Conservation (phyloP, 2,888 invertebrate species). For the Luperina testacea region DNA sequence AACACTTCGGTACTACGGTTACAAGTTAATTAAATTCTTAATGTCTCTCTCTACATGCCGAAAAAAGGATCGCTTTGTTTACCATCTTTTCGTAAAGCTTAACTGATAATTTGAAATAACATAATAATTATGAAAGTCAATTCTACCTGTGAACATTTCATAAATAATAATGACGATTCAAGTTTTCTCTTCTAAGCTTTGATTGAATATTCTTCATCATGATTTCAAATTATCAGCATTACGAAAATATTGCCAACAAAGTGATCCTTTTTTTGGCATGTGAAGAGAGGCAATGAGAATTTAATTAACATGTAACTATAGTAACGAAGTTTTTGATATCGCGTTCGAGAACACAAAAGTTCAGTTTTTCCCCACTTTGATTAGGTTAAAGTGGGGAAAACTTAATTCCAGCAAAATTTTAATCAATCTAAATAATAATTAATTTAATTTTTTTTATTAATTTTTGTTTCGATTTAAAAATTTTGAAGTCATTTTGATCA, state of each 20-base stretch:
- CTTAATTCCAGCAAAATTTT: background rate
- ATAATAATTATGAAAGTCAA: background rate
- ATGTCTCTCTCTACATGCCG: constrained; percentile 22
- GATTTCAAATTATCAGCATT: background rate
- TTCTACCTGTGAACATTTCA: background rate
- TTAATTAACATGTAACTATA: constrained; percentile 41
- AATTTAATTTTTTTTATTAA: too few relatives aligned
- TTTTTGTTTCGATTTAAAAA: background rate
- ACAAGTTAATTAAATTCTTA: constrained; percentile 42
- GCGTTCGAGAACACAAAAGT: background rate
- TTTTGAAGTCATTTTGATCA: too few relatives aligned
- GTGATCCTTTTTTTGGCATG: constrained; percentile 18
- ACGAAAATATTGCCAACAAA: background rate
- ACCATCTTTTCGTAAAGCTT: background rate
- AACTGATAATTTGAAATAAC: constrained; percentile 3
- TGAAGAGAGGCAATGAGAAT: constrained; percentile 28
- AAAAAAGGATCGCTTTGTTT: constrained; percentile 12
- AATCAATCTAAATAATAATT: background rate
- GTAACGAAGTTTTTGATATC: constrained; percentile 40
- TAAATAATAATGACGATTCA: background rate
- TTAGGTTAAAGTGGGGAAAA: background rate
- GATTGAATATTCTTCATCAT: background rate
- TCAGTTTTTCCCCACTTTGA: background rate
- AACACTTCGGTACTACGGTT: constrained; percentile 33
- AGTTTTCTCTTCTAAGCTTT: background rate